Evolutionary conservation across 1,140 invertebrate genomes (phyloP), one percentile per base, ranked within the genome.

Genomic region (Piezodorus guildinii): DNA sequence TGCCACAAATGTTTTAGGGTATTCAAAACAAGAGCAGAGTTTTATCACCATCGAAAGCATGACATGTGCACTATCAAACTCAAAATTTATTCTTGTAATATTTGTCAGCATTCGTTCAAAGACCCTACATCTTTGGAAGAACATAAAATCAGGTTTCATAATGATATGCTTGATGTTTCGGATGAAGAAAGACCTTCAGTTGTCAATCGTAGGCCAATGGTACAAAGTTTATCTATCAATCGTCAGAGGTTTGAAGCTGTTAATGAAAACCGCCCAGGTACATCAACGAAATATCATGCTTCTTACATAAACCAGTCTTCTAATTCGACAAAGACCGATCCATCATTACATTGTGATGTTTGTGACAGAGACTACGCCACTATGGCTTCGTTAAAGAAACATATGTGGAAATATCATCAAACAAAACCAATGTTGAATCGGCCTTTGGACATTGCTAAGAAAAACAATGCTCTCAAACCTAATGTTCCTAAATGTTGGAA

Each of bases 101-200:
- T 56, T 23, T 56, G 52, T 25, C 19, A 56, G 12, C 52, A 56
- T 15, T 56, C 52, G 15, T 56, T 56, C 23, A 56, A 56, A 25
- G 52, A 56, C 14, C 52, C 52, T 25, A 3, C 3, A 10, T 21
- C 52, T 23, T 25, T 56, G 5, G 52, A 56, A 56, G 52, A 56
- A 27, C 52, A 56, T 56, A 56, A 56, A 56, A n/a, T 56, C 17
- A 25, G 17, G 23, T 56, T 23, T 25, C 52, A 56, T 56, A 56
- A 23, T 56, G 52, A 56, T 23, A 8, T 23, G 10, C 52, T 56
- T 25, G 52, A 56, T 23, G 23, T 56, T 19, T 21, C 52, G 10
- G 23, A 56, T 5, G 52, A 56, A 27, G 23, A 19, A 23, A 10
- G 12, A 39, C 6, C 34, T 30, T 8, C 27, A 39, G 6, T 10